Evolutionary conservation across 2,888 invertebrate genomes (phyloP).

Genomic region (Ochropleura plecta): DNA sequence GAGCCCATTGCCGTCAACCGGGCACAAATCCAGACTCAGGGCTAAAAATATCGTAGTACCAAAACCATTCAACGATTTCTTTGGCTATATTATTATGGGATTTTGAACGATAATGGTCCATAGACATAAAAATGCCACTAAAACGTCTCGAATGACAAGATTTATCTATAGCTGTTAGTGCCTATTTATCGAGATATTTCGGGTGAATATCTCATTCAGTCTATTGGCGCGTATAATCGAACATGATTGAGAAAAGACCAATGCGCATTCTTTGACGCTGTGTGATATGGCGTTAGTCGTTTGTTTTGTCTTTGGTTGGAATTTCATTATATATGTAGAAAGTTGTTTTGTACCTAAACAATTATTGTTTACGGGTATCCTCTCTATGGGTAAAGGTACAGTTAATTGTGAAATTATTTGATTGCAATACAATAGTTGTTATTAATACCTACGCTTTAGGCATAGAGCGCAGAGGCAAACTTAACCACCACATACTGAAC

Average conservation of each 20-base stretch:
- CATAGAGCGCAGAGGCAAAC: background rate
- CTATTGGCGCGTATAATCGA: slow-evolving; percentile 25
- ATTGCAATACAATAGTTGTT: background rate
- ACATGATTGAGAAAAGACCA: slow-evolving; percentile 10
- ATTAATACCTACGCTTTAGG: too few relatives aligned
- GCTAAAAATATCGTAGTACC: background rate
- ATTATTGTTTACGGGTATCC: background rate
- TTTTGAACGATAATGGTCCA: background rate
- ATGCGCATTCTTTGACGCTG: slow-evolving; percentile 24
- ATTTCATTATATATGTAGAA: background rate
- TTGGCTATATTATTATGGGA: background rate
- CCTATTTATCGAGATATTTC: slow-evolving; percentile 35
- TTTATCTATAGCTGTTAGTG: slow-evolving; percentile 30
- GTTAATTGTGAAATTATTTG: background rate
- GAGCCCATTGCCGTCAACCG: background rate
- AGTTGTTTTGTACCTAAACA: background rate
- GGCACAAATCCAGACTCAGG: background rate
- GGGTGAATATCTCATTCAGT: slow-evolving; percentile 19
- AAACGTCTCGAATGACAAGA: slow-evolving; percentile 11
- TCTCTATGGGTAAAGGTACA: background rate
- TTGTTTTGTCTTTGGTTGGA: slow-evolving; percentile 29
- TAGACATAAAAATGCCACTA: slow-evolving; percentile 30
- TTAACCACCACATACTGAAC: background rate
- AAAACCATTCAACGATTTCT: background rate
- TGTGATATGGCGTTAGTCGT: slow-evolving; percentile 5